Conservation (phyloP, 2,888 invertebrate genomes). For the Melieria omissa region DNA sequence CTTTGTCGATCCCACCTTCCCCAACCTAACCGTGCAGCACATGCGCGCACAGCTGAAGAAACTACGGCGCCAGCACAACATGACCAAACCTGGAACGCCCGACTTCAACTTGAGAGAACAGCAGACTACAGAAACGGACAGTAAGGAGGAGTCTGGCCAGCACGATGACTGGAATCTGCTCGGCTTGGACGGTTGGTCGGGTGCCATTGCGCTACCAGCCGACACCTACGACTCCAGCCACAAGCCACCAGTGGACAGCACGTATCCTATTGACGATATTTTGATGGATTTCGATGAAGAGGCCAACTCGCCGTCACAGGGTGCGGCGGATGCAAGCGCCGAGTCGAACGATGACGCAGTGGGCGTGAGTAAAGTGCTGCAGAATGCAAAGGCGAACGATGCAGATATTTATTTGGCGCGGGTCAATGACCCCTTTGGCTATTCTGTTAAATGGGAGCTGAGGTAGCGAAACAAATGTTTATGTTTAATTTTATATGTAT, state of each 20-base stretch:
- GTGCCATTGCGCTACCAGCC: constrained; percentile 47
- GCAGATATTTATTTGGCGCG: constrained; percentile 61
- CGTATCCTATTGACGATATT: constrained; percentile 42
- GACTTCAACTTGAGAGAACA: constrained; percentile 5
- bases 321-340: constrained; percentile 23
- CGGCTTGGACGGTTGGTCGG: constrained; percentile 63
- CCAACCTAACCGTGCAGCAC: constrained; percentile 55
- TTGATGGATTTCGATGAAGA: constrained; percentile 35
- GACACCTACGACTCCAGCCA: constrained; percentile 5
- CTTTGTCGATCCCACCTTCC: constrained; percentile 60
- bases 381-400: constrained; percentile 39
- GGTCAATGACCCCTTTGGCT: constrained; percentile 65
- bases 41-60: constrained; percentile 33
- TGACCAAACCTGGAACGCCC: background rate
- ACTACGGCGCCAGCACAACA: constrained; percentile 19
- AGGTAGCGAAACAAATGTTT: constrained; percentile 46
- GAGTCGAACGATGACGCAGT: background rate
- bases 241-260: constrained; percentile 6
- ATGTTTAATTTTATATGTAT: background rate
- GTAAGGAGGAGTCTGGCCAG: constrained; percentile 20
- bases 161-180: constrained; percentile 54
- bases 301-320: background rate
- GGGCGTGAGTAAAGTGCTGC: background rate
- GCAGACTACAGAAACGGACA: background rate
- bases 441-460: constrained; percentile 63